A percentile compares a stretch with the other conserved stretches of the same genome.
phyloP scores from a whole-genome alignment of 2,113 vertebrate genomes.

The Orthonyx spaldingii region DNA sequence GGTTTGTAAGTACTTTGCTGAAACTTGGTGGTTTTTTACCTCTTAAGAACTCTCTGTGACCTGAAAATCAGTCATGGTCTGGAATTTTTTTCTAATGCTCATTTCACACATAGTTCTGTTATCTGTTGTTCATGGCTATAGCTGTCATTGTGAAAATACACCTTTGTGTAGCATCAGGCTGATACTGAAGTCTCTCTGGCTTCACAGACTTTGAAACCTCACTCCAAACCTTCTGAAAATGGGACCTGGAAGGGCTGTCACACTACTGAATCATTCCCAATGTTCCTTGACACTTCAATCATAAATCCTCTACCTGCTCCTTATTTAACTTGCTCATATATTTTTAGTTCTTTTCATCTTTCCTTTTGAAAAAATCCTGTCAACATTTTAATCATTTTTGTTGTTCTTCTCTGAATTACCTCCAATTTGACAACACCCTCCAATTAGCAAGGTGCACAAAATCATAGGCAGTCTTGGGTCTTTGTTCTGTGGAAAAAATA shows the following conservation, averaged over 20 bases:
- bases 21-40: background rate
- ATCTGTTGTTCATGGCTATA: background rate
- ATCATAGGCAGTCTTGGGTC: background rate
- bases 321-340: background rate
- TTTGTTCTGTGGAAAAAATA: background rate
- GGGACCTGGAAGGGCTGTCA: background rate
- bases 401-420: background rate
- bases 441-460: background rate
- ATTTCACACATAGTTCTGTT: background rate
- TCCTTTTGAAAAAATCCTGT: background rate
- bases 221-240: background rate
- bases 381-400: background rate
- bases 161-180: background rate
- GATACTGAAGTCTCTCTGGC: background rate
- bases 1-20: background rate
- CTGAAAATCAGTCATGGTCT: background rate
- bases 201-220: background rate
- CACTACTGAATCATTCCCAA: background rate
- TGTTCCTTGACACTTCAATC: background rate
- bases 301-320: background rate
- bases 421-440: background rate
- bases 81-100: background rate
- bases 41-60: background rate
- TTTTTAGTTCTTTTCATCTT: constrained; percentile 4
- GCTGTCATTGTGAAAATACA: background rate